Conservation (phyloP, 2,888 invertebrate species). For the Vesta saturnalis region DNA sequence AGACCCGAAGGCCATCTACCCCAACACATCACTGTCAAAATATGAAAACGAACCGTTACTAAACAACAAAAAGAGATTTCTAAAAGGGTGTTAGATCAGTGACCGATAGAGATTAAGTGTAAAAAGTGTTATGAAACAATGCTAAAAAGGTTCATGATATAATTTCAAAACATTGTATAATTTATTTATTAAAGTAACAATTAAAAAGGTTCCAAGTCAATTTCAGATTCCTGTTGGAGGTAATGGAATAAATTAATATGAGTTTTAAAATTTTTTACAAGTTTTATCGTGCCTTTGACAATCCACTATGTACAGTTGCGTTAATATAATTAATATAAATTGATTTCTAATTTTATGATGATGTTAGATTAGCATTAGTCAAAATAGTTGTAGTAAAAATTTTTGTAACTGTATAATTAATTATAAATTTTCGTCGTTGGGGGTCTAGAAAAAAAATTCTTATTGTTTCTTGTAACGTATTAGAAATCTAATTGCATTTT, state of each 20-base stretch:
- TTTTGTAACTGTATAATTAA: background rate
- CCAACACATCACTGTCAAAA: slow-evolving; percentile 40
- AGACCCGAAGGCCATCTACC: slow-evolving; percentile 33
- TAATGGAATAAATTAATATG: background rate
- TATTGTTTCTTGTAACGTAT: background rate
- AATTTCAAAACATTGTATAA: no score
- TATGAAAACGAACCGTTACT: slow-evolving; percentile 33
- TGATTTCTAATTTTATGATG: background rate
- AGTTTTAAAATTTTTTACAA: background rate
- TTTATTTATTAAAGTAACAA: no score
- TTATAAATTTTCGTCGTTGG: slow-evolving; percentile 3
- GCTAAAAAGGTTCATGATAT: no score
- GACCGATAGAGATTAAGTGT: slow-evolving; percentile 41
- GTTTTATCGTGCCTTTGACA: background rate
- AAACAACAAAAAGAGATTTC: slow-evolving; percentile 26
- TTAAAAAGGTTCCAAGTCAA: no score
- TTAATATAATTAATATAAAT: slow-evolving; percentile 2
- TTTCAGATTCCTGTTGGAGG: no score
- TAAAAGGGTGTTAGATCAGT: slow-evolving; percentile 39
- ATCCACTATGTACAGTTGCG: no score
- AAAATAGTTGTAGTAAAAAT: background rate
- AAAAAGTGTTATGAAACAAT: no score
- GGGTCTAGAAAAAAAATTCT: background rate
- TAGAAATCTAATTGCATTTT: no score
- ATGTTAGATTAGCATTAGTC: slow-evolving; percentile 4